Evolutionary conservation across 2,113 vertebrate species (phyloP), one percentile per base, ranked within the genome.

Genomic region (Odocoileus hemionus): DNA sequence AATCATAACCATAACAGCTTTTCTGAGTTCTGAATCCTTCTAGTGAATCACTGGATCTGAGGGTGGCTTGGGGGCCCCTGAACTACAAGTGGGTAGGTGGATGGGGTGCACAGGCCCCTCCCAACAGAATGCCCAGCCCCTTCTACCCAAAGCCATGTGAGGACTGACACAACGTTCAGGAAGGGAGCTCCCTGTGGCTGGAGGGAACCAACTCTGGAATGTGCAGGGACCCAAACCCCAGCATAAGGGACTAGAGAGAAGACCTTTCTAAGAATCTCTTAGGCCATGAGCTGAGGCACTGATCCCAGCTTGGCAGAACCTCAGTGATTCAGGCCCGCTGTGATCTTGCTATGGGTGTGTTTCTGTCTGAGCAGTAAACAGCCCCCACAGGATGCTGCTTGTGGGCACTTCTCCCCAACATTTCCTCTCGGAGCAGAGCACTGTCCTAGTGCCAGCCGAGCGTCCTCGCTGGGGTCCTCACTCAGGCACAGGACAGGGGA

Each of bases 381-480:
- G 12, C 39, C 39, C 12, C 70, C 55, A 60, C 1, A 7, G 52
- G 52, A 60, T 13, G 7, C 83, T 7, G 36, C 58, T 8, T n/a
- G 11, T 4, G 16, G 47, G 13, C 0, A 33, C 19, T 8, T 21
- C 19, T 30, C 50, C 21, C 78, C 9, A 1, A 1, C 15, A 6
- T 6, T 23, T 52, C 57, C 52, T 19, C 33, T 52, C 26, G 0
- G 30, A 58, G 36, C 39, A 36, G 17, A 39, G 39, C 14, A 0
- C 0, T 11, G n/a, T n/a, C 30, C 23, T 9, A 39, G 13, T 6
- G 16, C n/a, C 50, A 13, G 23, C 16, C 0, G 1, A 21, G 16
- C 0, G 1, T 8, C n/a, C 33, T 47, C 5, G 1, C 26, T 1
- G 5, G 25, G 39, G 15, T 43, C 45, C 19, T 80, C 84, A 64